These are phyloP conservation scores for Gavialis gangeticus DNA, from an alignment of 2,113 vertebrate species.

Conservation along the genomic window DNA sequence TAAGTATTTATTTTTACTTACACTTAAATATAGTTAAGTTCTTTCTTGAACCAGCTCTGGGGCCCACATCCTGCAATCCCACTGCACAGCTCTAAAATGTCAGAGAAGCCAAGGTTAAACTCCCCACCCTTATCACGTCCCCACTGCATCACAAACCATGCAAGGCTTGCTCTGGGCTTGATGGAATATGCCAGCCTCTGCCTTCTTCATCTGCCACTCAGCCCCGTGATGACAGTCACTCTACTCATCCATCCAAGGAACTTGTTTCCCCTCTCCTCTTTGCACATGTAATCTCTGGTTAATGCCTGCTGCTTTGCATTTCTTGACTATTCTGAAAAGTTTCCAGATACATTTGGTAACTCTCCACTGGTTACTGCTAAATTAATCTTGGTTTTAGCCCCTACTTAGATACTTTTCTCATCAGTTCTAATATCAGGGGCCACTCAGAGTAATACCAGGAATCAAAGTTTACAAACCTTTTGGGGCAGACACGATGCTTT, in stretches of 20 bases:
- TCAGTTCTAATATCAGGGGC: not conserved
- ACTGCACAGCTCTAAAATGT: not conserved
- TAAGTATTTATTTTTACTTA: not conserved
- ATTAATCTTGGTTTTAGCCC: not conserved
- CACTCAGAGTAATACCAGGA: not conserved
- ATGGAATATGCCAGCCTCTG: not conserved
- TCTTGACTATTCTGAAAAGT: not conserved
- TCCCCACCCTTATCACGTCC: not conserved
- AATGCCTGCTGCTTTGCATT: not conserved
- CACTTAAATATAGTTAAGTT: not conserved
- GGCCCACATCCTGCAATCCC: not conserved
- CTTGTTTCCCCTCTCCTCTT: not conserved
- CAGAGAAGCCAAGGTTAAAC: rapidly evolving
- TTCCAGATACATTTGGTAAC: not conserved
- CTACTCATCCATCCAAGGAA: not conserved
- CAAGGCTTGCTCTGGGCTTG: no score
- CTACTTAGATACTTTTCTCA: not conserved
- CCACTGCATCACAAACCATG: rapidly evolving
- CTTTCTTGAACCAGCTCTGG: rapidly evolving
- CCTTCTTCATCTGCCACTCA: not conserved
- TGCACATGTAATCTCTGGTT: not conserved
- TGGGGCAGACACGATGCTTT: not conserved
- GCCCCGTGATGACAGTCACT: not conserved
- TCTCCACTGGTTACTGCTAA: not conserved
- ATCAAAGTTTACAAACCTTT: not conserved